These are phyloP conservation scores for Anoplolepis gracilipes DNA, from an alignment of 1,140 invertebrate species.

Conservation along the genomic window DNA sequence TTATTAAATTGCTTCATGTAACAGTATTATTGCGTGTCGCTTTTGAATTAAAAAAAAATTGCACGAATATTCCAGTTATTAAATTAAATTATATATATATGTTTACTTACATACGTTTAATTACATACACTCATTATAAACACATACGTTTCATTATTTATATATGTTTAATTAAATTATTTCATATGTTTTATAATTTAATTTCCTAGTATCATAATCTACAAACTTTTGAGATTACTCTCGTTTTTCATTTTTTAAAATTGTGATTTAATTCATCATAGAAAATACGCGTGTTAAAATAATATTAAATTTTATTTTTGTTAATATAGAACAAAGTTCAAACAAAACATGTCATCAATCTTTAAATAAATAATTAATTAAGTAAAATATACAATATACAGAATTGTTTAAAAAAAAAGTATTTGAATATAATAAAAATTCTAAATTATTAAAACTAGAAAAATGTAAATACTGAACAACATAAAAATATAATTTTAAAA, in stretches of 20 bases:
- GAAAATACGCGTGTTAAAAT: too few species aligned
- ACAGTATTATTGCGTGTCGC: neutral
- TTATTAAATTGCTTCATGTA: neutral
- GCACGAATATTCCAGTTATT: neutral
- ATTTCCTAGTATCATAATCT: neutral
- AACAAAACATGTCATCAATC: too few species aligned
- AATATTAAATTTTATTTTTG: too few species aligned
- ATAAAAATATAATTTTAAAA: too few species aligned
- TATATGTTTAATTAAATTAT: neutral
- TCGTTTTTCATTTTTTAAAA: neutral
- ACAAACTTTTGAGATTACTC: neutral
- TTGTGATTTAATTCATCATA: neutral
- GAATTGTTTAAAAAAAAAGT: too few species aligned
- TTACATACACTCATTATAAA: too few species aligned
- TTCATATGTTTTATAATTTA: neutral
- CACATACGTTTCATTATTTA: neutral
- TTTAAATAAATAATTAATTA: too few species aligned
- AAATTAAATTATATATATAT: neutral
- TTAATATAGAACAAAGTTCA: too few species aligned
- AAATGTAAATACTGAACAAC: too few species aligned
- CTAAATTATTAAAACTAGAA: too few species aligned
- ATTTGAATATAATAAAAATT: too few species aligned
- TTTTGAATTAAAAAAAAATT: neutral
- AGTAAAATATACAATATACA: too few species aligned
- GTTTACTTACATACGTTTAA: neutral